Evolutionary conservation across 2,888 invertebrate species (phyloP), one percentile per base, ranked within the genome.

Genomic region (Xylocampa areola): DNA sequence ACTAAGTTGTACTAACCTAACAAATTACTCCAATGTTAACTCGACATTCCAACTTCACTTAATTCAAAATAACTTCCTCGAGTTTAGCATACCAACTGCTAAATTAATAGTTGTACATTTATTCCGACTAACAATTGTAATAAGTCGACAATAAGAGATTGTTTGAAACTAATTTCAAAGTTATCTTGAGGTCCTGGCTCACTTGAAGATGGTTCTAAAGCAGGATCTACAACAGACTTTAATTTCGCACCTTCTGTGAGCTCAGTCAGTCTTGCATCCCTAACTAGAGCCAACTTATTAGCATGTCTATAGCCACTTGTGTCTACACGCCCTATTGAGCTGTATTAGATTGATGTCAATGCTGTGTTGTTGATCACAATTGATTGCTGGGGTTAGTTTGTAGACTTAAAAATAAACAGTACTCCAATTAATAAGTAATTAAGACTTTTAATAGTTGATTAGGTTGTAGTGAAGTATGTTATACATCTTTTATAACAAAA

Each of bases 141-240:
- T 75, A 74, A 73, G 72, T 76, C 51, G 71, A 80, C 84, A 81
- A 79, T 77, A 76, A 61, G 61, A 73, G 71, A 81, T 80, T 80
- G 82, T 80, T 78, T 68, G 75, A 72, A 87, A 86, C 86, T 86
- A 85, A 87, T 86, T 81, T 77, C 73, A 61, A 80, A 86, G 84
- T 83, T 84, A 80, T 81, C 83, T 81, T 66, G 61, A 69, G 71
- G 69, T 68, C 61, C 57, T 63, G n/a, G n/a, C 68, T 76, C 66
- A 60, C 75, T 78, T 75, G 62, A 75, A 81, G 81, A 83, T 77
- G 73, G 72, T 66, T 77, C 77, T 84, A 77, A 80, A 80, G 80
- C 77, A 70, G 58, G 73, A 78, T 69, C 72, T 79, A 65, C 76
- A 77, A 77, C 78, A 64, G 77, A 79, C 81, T 84, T 84, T 83